Conservation (phyloP, 2,113 vertebrate genomes). For the Probosciger aterrimus region DNA sequence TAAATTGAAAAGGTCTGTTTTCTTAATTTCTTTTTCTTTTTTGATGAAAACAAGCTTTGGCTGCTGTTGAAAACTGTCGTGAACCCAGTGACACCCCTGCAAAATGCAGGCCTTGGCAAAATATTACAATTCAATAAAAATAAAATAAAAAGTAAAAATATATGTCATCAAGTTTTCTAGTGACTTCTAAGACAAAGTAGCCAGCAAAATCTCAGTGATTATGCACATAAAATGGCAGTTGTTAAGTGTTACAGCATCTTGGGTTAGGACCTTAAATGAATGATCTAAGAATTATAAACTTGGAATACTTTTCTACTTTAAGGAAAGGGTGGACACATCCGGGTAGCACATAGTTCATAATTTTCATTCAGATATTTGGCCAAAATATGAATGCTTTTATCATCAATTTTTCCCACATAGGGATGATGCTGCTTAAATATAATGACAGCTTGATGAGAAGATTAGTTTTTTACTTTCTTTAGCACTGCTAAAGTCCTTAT, state of each 20-base stretch:
- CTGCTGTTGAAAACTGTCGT: neutral
- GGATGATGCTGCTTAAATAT: neutral
- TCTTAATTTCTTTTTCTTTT: neutral
- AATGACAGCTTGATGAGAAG: fast-evolving
- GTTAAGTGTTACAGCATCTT: neutral
- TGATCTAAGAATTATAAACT: neutral
- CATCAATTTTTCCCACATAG: neutral
- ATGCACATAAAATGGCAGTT: neutral
- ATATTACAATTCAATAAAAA: neutral
- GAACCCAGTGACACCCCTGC: neutral
- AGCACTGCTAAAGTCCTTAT: neutral
- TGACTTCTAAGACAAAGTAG: neutral
- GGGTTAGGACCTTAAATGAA: neutral
- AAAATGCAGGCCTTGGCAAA: neutral
- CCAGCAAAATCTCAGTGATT: neutral
- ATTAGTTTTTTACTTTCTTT: neutral
- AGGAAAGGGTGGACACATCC: neutral
- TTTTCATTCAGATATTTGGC: neutral
- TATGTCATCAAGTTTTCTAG: neutral
- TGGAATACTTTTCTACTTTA: neutral
- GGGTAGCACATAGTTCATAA: neutral
- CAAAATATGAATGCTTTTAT: neutral
- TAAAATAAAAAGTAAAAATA: neutral
- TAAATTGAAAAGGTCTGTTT: slow-evolving; percentile 8
- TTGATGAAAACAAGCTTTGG: neutral